These are phyloP conservation scores for Anisognathus igniventris DNA, from an alignment of 2,797 vertebrate species.

Conservation along the genomic window DNA sequence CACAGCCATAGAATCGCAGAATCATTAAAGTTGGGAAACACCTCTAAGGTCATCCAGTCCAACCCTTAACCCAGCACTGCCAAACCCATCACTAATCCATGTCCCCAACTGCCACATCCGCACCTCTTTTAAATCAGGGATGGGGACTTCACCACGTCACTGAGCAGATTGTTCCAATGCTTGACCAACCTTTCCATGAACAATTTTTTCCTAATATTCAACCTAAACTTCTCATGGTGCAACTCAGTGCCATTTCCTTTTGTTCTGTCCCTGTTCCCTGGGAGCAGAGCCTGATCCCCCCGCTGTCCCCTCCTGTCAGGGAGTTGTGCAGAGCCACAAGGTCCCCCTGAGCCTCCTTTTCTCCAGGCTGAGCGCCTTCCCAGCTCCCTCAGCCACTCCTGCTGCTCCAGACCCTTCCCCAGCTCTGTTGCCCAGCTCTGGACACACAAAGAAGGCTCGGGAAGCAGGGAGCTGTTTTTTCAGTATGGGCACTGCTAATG, in stretches of 20 bases:
- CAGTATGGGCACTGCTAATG: background rate
- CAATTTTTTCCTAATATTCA: background rate
- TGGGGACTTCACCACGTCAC: background rate
- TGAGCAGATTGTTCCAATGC: background rate
- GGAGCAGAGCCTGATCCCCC: accelerated
- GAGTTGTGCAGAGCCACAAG: background rate
- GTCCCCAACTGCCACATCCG: background rate
- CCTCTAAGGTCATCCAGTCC: background rate
- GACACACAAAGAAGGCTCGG: background rate
- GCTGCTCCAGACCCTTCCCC: background rate
- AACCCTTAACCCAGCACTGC: background rate
- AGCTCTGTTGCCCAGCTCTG: background rate
- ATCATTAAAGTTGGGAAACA: background rate
- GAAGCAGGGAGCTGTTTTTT: background rate
- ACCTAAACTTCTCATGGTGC: background rate
- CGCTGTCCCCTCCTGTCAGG: background rate
- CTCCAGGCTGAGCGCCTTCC: background rate
- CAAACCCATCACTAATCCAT: background rate
- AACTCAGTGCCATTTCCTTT: background rate
- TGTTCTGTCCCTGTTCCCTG: background rate
- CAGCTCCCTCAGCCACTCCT: background rate
- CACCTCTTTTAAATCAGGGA: background rate
- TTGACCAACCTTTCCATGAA: background rate
- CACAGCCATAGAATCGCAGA: background rate
- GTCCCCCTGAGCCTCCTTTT: background rate